Percentiles rank a stretch among this genome's conserved stretches.
Conservation (phyloP, 2,113 vertebrate species). For the Hemicordylus capensis region DNA sequence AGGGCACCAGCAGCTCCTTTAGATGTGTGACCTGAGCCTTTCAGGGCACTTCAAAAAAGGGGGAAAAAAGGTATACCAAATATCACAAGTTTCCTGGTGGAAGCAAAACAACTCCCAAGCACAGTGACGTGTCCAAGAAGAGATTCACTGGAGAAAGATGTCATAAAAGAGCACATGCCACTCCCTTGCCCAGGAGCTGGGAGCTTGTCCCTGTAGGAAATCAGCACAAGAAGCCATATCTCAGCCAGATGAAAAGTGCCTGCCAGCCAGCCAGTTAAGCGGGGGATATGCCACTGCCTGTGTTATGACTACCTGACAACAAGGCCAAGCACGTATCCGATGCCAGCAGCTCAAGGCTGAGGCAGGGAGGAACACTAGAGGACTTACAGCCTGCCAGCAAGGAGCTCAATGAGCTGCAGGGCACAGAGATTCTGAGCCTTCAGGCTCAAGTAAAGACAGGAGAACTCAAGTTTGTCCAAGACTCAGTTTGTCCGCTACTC, state of each 20-base stretch:
- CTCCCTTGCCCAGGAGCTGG: background rate
- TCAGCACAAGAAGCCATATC: background rate
- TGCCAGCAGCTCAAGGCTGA: slow-evolving; percentile 59
- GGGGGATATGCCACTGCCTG: background rate
- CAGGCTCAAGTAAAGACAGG: background rate
- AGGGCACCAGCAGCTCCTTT: background rate
- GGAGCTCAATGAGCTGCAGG: slow-evolving; percentile 15
- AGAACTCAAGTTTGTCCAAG: background rate
- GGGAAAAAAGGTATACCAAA: background rate
- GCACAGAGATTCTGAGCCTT: background rate
- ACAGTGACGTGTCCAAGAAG: background rate
- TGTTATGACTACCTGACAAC: slow-evolving; percentile 68
- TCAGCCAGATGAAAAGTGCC: background rate
- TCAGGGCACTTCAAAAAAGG: background rate
- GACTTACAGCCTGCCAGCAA: background rate
- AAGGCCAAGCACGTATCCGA: slow-evolving; percentile 63
- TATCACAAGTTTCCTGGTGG: background rate
- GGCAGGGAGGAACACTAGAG: background rate
- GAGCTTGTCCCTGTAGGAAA: background rate
- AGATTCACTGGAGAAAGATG: background rate
- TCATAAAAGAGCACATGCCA: background rate
- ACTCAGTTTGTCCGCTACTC: background rate
- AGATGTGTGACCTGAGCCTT: background rate
- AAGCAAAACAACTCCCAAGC: background rate
- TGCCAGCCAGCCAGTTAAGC: background rate